Evolutionary conservation across 2,888 invertebrate genomes (phyloP), one percentile per base, ranked within the genome.

Genomic region (Deilephila elpenor): DNA sequence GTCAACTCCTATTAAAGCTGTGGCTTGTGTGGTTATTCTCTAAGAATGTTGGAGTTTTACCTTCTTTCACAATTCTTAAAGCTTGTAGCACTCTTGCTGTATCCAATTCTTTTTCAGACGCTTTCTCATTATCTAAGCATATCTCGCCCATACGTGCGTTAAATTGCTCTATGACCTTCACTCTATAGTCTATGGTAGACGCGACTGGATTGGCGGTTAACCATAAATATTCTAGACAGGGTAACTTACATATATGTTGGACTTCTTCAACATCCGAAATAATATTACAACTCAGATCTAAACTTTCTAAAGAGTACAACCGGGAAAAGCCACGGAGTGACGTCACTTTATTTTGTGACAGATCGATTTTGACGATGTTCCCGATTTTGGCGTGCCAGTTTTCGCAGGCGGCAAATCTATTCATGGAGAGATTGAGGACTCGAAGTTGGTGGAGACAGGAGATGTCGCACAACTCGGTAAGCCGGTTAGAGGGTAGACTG

Each of bases 61-160:
- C 96, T 86, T 96, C 96, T 79, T 96, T 96, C 0, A 97, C 97
- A 70, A 97, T 96, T 81, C 97, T 96, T 76, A 99, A 94, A 0
- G 99, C 99, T 88, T 98, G 97, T 76, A 99, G 92, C 59, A 99
- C 97, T 59, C 98, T 96, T 0, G 99, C 98, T 3, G 98, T 99
- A 85, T 99, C 99, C 80, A 99, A 88, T 89, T 99, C 99, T 80
- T 97, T 97, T 84, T 97, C 97, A 17, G 97, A 97, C 0, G 98
- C 97, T 79, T 96, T 97, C 84, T 98, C 97, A 86, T 98, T 98
- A 86, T 99, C 99, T 75, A 99, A 91, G 84, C 96, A 97, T 59
- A 99, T 96, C 87, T 98, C 98, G 19, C 96, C 93, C 81, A 98
- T 98, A 77, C 98, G 95, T 67, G 96, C 96, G 71, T 97, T 97